Evolutionary conservation across 2,113 vertebrate genomes (phyloP), one percentile per base, ranked within the genome.

Genomic region (Hiodon alosoides): DNA sequence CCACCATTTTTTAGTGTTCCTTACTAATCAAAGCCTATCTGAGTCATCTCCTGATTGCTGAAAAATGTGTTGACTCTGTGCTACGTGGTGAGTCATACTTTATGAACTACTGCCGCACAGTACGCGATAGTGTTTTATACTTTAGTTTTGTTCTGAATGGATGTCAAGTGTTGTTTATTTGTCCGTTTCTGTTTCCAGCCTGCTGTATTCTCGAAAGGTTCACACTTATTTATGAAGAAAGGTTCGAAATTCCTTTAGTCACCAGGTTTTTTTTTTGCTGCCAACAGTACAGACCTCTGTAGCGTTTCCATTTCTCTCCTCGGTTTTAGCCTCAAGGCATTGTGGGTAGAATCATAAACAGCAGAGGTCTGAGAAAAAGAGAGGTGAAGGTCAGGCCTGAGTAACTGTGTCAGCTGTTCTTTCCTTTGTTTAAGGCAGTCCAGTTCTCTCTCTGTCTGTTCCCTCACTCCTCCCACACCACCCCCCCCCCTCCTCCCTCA

Each of bases 81-180:
- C 31, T 31, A 31, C 31, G 31, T 31, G 31, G 31, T 2, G 31
- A 31, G 31, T 31, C 31, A 31, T 31, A 31, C 31, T 31, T 31
- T 31, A 31, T 31, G 31, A 31, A 31, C 31, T 31, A 31, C 31
- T 31, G 31, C 31, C 31, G 31, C 31, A 31, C 31, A 31, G 31
- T 31, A 31, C 31, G 31, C 31, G 31, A 31, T 31, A 31, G 2
- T 31, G 31, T 31, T 31, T 31, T 31, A 31, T 31, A 2, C 9
- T 17, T 16, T 55, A 31, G 4, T 46, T n/a, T 65, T 54, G 14
- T 51, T 17, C 51, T 47, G 72, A 66, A 9, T 31, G 59, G 48
- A 55, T 69, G 16, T 53, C 10, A n/a, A 65, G 61, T 73, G 61
- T 3, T 2, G 31, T 74, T 67, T 66, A 65, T 67, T 55, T 74